Percentiles rank a stretch among this genome's conserved stretches.
These are phyloP conservation scores for Dione juno DNA, from an alignment of 2,888 invertebrate genomes.

Conservation along the genomic window DNA sequence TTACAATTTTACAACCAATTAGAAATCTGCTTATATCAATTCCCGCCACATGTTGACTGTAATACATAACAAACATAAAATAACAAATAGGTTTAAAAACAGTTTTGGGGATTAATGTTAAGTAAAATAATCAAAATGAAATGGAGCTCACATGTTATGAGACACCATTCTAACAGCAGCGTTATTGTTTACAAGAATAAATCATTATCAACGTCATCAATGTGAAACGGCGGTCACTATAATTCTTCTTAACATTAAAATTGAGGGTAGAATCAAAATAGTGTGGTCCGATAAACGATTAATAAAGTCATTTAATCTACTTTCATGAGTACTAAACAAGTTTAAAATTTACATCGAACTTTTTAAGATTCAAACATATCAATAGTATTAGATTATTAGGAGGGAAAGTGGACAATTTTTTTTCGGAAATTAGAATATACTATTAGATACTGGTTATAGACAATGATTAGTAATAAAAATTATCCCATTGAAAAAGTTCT, in stretches of 20 bases:
- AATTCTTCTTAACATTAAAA: slow-evolving; percentile 51
- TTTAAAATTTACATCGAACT: slow-evolving; percentile 11
- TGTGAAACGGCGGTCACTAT: slow-evolving; percentile 66
- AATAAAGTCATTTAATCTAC: neutral
- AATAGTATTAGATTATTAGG: slow-evolving; percentile 23
- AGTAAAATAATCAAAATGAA: neutral
- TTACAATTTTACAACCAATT: slow-evolving; percentile 12
- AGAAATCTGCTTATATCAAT: slow-evolving; percentile 20
- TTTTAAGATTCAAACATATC: slow-evolving; percentile 32
- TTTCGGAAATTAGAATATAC: neutral
- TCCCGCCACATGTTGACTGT: slow-evolving; percentile 22
- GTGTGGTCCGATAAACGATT: slow-evolving; percentile 50
- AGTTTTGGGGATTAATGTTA: neutral
- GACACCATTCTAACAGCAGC: slow-evolving; percentile 23
- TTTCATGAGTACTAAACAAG: slow-evolving; percentile 23
- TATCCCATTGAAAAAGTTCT: slow-evolving; percentile 9
- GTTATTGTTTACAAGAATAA: slow-evolving; percentile 54
- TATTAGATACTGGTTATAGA: neutral
- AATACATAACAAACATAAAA: slow-evolving; percentile 17
- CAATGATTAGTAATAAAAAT: slow-evolving; percentile 2
- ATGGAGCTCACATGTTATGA: slow-evolving; percentile 26
- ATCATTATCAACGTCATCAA: slow-evolving; percentile 77
- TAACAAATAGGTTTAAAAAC: slow-evolving; percentile 5
- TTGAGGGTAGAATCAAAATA: slow-evolving; percentile 69
- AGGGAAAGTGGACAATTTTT: slow-evolving; percentile 28